Evolutionary conservation across 2,797 vertebrate species (phyloP).

Genomic region (Sebastes dallii): DNA sequence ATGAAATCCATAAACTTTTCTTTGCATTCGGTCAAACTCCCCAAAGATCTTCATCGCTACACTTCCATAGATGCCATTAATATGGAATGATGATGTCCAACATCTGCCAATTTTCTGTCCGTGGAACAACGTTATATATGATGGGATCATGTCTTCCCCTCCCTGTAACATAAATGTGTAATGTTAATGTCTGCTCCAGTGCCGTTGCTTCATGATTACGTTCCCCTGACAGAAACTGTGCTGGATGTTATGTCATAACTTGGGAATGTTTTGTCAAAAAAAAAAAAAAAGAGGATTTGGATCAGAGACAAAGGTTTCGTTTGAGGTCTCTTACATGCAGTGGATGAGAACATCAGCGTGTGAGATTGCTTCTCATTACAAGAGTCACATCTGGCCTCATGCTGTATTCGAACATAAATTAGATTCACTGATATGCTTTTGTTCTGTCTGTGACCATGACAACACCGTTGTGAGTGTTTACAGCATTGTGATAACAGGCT

Average conservation of each 20-base stretch:
- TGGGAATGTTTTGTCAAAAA: slow-evolving; percentile 67
- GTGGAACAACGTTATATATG: background rate
- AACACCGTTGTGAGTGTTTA: background rate
- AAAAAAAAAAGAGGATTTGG: slow-evolving; percentile 35
- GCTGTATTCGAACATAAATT: slow-evolving; percentile 28
- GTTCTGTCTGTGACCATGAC: slow-evolving; percentile 20
- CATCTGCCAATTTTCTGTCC: background rate
- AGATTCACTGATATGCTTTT: slow-evolving; percentile 18
- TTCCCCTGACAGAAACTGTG: slow-evolving; percentile 54
- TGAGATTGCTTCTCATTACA: background rate
- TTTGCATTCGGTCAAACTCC: background rate
- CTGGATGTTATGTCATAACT: slow-evolving; percentile 65
- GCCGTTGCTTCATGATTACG: slow-evolving; percentile 33
- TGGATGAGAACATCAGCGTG: slow-evolving; percentile 42
- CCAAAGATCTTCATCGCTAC: background rate
- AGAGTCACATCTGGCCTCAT: slow-evolving; percentile 56
- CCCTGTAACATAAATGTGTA: background rate
- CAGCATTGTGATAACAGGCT: background rate
- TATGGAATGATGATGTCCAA: slow-evolving; percentile 1
- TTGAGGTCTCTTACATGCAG: slow-evolving; percentile 37
- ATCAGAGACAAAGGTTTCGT: slow-evolving; percentile 42
- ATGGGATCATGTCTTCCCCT: background rate
- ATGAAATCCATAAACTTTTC: slow-evolving; percentile 13
- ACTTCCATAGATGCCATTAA: background rate
- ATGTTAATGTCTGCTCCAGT: background rate